phyloP scores from a whole-genome alignment of 2,888 invertebrate species.

The Dryocosmus kuriphilus region DNA sequence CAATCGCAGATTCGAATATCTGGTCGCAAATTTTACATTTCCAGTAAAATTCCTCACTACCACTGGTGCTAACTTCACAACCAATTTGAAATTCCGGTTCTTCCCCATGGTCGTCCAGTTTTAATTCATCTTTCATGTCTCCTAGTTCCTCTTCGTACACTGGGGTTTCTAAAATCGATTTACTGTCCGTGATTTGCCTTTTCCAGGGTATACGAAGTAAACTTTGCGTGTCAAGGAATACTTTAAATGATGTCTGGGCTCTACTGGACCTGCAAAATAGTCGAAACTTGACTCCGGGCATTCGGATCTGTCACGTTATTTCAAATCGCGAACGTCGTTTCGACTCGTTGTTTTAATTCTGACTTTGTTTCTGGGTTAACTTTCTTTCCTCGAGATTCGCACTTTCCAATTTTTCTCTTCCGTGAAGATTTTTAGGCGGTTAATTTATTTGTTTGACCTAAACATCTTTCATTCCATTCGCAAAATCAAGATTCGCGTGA shows the following conservation, averaged over 20 bases:
- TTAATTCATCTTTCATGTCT: background rate
- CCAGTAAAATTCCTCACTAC: conserved; percentile 38
- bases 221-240: conserved; percentile 68
- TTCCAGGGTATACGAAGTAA: conserved; percentile 62
- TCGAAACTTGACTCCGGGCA: conserved; percentile 70
- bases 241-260: conserved; percentile 67
- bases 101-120: conserved; percentile 7
- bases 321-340: background rate
- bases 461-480: background rate
- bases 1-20: conserved; percentile 8
- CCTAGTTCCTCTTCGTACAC: conserved; percentile 1
- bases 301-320: conserved; percentile 49
- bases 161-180: background rate
- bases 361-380: background rate
- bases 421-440: background rate
- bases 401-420: conserved; percentile 8
- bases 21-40: conserved; percentile 49
- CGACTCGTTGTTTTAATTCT: background rate
- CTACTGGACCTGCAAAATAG: conserved; percentile 74
- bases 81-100: background rate
- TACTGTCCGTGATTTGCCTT: conserved; percentile 48
- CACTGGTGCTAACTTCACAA: conserved; percentile 28
- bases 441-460: background rate
- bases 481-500: background rate
- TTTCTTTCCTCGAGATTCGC: background rate